These are phyloP conservation scores for Aphrophora alni DNA, from an alignment of 2,888 invertebrate species.

Conservation along the genomic window DNA sequence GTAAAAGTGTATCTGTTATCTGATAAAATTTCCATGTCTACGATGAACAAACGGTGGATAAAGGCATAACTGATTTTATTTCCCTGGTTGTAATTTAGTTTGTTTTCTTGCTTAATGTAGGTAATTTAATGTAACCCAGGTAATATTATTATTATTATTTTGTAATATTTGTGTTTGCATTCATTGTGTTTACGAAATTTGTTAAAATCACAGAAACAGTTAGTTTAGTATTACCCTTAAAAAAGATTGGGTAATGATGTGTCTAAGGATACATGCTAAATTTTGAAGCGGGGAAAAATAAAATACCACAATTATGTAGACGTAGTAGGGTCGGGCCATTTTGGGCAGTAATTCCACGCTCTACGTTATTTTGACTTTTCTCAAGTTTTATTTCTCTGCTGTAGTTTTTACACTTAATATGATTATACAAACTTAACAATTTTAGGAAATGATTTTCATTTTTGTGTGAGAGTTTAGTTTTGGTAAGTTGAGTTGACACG, in stretches of 20 bases:
- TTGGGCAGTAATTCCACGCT: neutral
- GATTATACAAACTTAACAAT: no score
- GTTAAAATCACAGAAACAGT: neutral
- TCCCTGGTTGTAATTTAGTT: constrained; percentile 2
- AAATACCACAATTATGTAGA: neutral
- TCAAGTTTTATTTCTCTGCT: no score
- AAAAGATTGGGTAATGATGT: neutral
- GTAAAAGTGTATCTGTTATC: neutral
- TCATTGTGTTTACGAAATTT: neutral
- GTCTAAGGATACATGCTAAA: neutral
- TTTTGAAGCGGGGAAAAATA: neutral
- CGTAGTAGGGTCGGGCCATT: neutral
- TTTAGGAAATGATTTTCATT: no score
- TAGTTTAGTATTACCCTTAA: neutral
- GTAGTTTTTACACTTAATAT: no score
- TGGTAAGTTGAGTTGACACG: no score
- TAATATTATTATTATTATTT: neutral
- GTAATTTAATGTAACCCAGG: neutral
- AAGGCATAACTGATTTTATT: neutral
- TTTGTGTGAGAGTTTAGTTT: no score
- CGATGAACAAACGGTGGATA: neutral
- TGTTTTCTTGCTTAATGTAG: constrained; percentile 2
- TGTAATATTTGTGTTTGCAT: neutral
- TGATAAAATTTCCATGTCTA: neutral
- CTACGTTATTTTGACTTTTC: neutral